Conservation (phyloP, 2,888 invertebrate genomes). For the Limnephilus auricula region DNA sequence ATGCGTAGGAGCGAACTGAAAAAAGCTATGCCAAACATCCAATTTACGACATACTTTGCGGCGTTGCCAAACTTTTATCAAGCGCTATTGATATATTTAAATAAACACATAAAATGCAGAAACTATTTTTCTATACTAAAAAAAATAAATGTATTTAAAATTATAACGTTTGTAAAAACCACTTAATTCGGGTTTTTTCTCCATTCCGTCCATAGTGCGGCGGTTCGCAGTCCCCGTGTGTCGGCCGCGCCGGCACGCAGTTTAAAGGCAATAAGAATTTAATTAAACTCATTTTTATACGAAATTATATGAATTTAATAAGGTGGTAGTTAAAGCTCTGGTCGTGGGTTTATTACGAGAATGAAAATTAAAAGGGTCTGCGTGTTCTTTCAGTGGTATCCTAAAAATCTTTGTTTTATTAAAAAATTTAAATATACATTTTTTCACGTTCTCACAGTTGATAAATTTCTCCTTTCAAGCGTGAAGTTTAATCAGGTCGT, state of each 20-base stretch:
- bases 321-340: neutral
- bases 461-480: neutral
- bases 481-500: neutral
- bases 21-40: no score
- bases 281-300: neutral
- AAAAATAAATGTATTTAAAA: no score
- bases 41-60: no score
- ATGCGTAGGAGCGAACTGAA: no score
- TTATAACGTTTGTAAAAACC: no score
- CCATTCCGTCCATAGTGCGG: no score
- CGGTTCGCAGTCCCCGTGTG: neutral
- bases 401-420: neutral
- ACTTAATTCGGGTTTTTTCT: no score
- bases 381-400: neutral
- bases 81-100: no score
- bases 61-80: no score
- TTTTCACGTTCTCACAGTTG: neutral
- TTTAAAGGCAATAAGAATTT: constrained; percentile 2
- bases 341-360: neutral
- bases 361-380: neutral
- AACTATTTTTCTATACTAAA: no score
- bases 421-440: neutral
- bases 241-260: neutral
- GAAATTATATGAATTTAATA: neutral
- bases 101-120: no score